phyloP scores from a whole-genome alignment of 2,113 vertebrate genomes.

The Chlorodrepanis virens region DNA sequence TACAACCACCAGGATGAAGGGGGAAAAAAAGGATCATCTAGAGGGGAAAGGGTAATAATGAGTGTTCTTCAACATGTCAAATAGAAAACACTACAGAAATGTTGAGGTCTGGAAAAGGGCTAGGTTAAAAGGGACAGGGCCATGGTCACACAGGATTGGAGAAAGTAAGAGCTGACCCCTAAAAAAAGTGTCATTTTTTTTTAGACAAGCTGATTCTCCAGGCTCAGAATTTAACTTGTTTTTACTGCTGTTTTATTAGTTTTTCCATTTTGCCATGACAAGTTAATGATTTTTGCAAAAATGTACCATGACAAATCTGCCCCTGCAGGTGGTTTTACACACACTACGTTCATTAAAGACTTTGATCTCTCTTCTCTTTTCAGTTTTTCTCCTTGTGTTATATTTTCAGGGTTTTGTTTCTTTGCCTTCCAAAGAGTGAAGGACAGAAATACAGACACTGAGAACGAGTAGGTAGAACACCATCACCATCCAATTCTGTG shows the following conservation, averaged over 20 bases:
- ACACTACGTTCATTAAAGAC: neutral
- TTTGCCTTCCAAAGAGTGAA: neutral
- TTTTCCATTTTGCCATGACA: conserved; percentile 32
- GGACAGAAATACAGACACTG: neutral
- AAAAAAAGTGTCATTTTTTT: neutral
- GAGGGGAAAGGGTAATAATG: conserved; percentile 20
- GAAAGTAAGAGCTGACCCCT: conserved; percentile 15
- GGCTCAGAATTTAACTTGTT: conserved; percentile 35
- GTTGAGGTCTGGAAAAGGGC: neutral
- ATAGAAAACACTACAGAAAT: neutral
- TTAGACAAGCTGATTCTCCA: neutral
- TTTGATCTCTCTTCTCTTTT: neutral
- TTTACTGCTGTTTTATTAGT: conserved; percentile 52
- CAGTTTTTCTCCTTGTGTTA: neutral
- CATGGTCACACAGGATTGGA: neutral
- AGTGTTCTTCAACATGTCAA: conserved; percentile 3
- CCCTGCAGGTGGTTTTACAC: conserved; percentile 24
- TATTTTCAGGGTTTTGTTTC: neutral
- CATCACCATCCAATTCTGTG: neutral
- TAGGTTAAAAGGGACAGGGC: conserved; percentile 28
- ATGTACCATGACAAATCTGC: conserved; percentile 21
- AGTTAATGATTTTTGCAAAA: conserved; percentile 53
- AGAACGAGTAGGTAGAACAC: neutral
- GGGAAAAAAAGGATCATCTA: neutral
- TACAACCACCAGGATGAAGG: neutral